Conservation (phyloP, 2,113 vertebrate species). For the Leptobrachium leishanense region DNA sequence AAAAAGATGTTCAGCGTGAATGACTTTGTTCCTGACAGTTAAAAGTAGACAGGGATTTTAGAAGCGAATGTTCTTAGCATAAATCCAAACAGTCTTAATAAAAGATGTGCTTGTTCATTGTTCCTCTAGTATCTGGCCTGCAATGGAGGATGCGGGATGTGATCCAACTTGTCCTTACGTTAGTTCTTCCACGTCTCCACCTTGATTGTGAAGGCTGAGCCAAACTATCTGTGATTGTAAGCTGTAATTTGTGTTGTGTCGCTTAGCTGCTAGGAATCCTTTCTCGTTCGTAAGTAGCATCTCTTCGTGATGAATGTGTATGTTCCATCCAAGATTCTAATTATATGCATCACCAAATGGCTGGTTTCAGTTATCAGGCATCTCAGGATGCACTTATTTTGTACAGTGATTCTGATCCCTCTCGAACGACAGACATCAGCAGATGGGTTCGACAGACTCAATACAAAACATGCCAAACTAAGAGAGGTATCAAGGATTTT, state of each 20-base stretch:
- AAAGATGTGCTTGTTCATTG: no score
- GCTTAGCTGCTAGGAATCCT: not conserved
- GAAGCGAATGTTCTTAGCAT: no score
- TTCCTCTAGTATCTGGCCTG: no score
- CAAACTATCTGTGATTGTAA: not conserved
- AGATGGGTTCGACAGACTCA: not conserved
- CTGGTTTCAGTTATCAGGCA: not conserved
- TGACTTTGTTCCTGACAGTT: no score
- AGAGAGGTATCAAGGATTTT: not conserved
- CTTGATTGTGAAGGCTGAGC: not conserved
- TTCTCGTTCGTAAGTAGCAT: not conserved
- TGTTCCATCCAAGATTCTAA: not conserved
- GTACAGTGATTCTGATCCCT: not conserved
- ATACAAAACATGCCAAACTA: not conserved
- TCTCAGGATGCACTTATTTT: not conserved
- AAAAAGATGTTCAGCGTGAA: no score
- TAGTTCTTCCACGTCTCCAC: no score
- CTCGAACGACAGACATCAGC: not conserved
- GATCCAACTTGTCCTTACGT: no score
- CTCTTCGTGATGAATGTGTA: not conserved
- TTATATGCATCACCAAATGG: constrained; percentile 3
- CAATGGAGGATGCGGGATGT: no score
- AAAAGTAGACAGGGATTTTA: no score
- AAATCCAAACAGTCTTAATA: no score
- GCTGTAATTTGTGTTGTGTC: not conserved